phyloP scores from a whole-genome alignment of 2,113 vertebrate species.

The Peromyscus maniculatus region DNA sequence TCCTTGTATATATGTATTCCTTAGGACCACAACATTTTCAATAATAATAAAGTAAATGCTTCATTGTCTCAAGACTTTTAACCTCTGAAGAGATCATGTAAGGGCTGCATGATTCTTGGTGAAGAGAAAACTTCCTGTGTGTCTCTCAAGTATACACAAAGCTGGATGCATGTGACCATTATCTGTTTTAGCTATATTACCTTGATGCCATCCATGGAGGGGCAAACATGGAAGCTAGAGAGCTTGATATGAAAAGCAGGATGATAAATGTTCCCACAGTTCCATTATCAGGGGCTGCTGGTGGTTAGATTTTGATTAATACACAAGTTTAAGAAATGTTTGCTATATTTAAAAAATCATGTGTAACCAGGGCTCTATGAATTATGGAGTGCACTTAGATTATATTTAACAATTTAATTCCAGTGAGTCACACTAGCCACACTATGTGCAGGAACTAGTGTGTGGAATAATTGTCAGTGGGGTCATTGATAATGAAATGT shows the following conservation, averaged over 20 bases:
- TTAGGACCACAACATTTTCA: neutral
- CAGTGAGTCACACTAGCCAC: neutral
- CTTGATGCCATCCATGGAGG: neutral
- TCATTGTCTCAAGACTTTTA: neutral
- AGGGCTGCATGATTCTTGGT: neutral
- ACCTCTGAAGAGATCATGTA: neutral
- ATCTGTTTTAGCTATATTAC: neutral
- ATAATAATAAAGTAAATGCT: slow-evolving; percentile 36
- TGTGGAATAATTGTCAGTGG: neutral
- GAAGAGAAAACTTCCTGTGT: neutral
- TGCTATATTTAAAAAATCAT: neutral
- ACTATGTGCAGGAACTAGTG: too few relatives aligned
- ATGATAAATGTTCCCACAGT: neutral
- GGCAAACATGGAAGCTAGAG: neutral
- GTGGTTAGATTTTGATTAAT: slow-evolving; percentile 6
- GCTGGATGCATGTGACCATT: neutral
- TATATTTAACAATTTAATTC: slow-evolving; percentile 25
- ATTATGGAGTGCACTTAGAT: neutral
- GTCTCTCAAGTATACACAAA: neutral
- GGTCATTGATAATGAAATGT: neutral
- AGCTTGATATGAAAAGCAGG: neutral
- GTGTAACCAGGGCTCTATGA: neutral
- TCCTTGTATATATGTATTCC: neutral
- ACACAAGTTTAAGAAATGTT: neutral
- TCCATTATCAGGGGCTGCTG: neutral